phyloP scores from a whole-genome alignment of 2,888 invertebrate species.

The Hyles lineata region DNA sequence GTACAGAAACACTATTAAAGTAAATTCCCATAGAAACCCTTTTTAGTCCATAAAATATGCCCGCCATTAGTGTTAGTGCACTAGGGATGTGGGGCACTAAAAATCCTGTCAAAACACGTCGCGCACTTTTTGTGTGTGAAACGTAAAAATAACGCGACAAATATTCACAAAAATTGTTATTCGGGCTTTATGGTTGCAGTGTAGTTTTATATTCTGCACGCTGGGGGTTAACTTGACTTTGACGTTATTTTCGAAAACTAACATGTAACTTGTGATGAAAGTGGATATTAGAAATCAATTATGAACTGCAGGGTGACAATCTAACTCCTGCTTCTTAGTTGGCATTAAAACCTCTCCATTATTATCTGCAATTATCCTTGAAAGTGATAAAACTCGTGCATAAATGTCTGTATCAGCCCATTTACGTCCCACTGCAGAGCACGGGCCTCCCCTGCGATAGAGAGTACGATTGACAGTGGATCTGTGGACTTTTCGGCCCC shows the following conservation, averaged over 20 bases:
- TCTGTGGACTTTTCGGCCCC: too few species aligned
- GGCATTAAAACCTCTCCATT: too few species aligned
- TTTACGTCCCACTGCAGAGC: too few species aligned
- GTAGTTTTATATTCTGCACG: neutral
- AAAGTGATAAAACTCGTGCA: too few species aligned
- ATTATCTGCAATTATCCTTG: too few species aligned
- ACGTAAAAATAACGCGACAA: constrained; percentile 18
- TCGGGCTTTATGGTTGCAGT: neutral
- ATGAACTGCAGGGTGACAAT: too few species aligned
- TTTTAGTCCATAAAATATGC: constrained; percentile 10
- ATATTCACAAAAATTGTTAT: constrained; percentile 19
- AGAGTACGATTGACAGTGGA: too few species aligned
- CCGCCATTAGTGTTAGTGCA: constrained; percentile 27
- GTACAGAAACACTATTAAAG: neutral
- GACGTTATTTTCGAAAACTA: neutral
- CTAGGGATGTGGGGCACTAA: constrained; percentile 36
- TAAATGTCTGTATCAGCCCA: too few species aligned
- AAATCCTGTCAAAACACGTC: constrained; percentile 17
- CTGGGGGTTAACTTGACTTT: neutral
- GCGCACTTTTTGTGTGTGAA: constrained; percentile 8
- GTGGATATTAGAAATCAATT: neutral
- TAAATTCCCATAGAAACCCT: neutral
- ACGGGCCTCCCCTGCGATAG: too few species aligned
- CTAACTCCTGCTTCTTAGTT: too few species aligned
- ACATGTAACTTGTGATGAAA: neutral